Evolutionary conservation across 2,797 vertebrate species (phyloP).

Genomic region (Sciaenops ocellatus): DNA sequence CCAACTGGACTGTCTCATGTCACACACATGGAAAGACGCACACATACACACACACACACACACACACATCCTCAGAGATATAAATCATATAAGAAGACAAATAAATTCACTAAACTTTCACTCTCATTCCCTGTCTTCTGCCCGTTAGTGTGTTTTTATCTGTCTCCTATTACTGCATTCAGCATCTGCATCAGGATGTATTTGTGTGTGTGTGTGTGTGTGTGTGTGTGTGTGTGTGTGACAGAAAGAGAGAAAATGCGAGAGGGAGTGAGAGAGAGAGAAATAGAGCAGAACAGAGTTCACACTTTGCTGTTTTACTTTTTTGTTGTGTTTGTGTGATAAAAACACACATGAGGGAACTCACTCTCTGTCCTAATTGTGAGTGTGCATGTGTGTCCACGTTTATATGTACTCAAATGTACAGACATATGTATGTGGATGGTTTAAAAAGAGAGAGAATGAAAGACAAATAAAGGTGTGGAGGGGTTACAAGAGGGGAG

Average conservation of each 20-base stretch:
- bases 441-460: neutral
- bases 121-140: constrained; percentile 3
- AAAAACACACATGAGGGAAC: neutral
- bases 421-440: neutral
- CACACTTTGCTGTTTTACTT: constrained; percentile 2
- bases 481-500: constrained; percentile 19
- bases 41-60: constrained; percentile 6
- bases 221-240: neutral
- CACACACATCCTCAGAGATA: constrained; percentile 18
- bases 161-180: neutral
- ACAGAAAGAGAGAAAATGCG: neutral
- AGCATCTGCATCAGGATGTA: constrained; percentile 1
- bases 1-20: constrained; percentile 63
- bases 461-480: constrained; percentile 11
- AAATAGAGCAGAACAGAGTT: constrained; percentile 24
- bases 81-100: constrained; percentile 37
- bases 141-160: constrained; percentile 8
- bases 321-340: constrained; percentile 2
- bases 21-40: constrained; percentile 28
- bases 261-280: neutral
- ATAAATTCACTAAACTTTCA: constrained; percentile 7
- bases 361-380: neutral
- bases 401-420: neutral
- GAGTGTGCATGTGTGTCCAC: neutral
- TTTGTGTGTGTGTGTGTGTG: constrained; percentile 1